These are phyloP conservation scores for Spea multiplicata DNA, from an alignment of 2,113 vertebrate genomes.

Conservation along the genomic window DNA sequence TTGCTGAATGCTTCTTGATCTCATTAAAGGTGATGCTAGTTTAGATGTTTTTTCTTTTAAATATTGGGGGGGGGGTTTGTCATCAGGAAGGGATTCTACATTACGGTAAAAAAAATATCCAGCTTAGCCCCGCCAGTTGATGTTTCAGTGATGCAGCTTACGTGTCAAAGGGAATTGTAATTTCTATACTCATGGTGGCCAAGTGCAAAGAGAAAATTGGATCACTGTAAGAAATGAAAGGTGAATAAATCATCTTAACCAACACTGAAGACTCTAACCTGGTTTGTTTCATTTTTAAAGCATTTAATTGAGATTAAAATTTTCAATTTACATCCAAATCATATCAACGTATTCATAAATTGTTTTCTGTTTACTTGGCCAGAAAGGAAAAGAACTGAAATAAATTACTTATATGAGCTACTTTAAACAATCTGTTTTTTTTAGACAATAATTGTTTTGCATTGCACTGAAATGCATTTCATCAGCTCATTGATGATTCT, in stretches of 20 bases:
- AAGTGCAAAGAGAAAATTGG: neutral
- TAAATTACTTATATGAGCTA: neutral
- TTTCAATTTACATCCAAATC: neutral
- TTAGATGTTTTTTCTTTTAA: neutral
- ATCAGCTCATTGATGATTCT: no score
- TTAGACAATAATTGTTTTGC: no score
- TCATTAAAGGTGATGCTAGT: neutral
- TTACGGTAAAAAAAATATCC: neutral
- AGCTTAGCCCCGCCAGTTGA: neutral
- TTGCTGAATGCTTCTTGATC: neutral
- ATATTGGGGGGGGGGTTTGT: neutral
- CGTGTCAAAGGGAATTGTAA: neutral
- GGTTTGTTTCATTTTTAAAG: neutral
- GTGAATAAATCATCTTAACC: slow-evolving; percentile 13
- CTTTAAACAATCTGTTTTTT: neutral
- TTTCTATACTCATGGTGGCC: neutral
- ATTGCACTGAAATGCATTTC: no score
- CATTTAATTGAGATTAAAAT: slow-evolving; percentile 8
- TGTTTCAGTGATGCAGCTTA: neutral
- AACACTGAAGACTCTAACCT: neutral
- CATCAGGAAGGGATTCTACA: neutral
- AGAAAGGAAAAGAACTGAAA: no score
- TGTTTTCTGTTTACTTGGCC: neutral
- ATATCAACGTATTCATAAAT: neutral
- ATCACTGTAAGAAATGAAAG: neutral